These are phyloP conservation scores for Trissoscelio sp. DNA, from an alignment of 2,888 invertebrate genomes.

Conservation along the genomic window DNA sequence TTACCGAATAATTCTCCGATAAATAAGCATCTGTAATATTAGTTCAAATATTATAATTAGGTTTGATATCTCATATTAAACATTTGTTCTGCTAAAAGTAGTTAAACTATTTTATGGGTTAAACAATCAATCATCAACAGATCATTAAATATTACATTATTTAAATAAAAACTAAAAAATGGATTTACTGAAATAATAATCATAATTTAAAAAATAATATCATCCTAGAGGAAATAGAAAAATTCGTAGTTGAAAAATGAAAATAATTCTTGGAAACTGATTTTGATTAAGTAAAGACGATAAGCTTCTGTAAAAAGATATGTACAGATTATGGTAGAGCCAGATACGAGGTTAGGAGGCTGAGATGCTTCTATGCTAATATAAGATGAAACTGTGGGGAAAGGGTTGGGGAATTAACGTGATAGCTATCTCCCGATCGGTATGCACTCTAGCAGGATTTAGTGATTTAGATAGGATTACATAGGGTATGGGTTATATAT, in stretches of 20 bases:
- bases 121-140: no score
- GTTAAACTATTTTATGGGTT: no score
- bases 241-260: no score
- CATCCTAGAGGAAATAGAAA: no score
- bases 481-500: constrained; percentile 60
- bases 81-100: constrained; percentile 20
- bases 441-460: constrained; percentile 75
- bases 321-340: no score
- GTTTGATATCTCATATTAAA: constrained; percentile 27
- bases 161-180: no score
- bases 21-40: constrained; percentile 16
- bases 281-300: no score
- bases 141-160: no score
- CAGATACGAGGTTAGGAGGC: constrained; percentile 28
- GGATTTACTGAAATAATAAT: no score
- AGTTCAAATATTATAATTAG: constrained; percentile 20
- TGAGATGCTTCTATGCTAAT: constrained; percentile 46
- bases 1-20: constrained; percentile 10
- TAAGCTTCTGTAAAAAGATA: no score
- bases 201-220: no score
- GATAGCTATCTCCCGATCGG: constrained; percentile 73
- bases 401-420: constrained; percentile 58
- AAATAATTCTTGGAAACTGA: no score
- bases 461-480: constrained; percentile 74
- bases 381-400: constrained; percentile 51